Percentiles rank a stretch among this genome's conserved stretches.
phyloP scores from a whole-genome alignment of 2,888 invertebrate species.

The Anthrax anthrax region DNA sequence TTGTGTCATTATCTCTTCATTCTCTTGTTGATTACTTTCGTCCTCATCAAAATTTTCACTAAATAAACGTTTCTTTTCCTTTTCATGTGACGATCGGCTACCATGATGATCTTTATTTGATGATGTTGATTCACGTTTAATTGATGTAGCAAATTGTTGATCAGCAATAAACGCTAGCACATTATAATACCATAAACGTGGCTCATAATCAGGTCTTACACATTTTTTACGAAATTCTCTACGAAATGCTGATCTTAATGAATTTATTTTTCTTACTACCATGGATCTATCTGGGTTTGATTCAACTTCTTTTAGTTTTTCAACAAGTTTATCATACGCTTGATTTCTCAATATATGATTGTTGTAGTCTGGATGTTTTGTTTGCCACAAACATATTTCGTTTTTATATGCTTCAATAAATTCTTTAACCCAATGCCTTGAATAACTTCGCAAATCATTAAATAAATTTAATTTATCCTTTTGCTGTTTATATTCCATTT shows the following conservation, averaged over 20 bases:
- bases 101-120: not conserved
- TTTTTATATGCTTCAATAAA: conserved; percentile 30
- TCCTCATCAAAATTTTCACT: not conserved
- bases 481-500: not conserved
- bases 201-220: conserved; percentile 25
- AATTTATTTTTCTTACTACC: conserved; percentile 33
- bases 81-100: not conserved
- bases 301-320: conserved; percentile 31
- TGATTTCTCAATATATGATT: conserved; percentile 29
- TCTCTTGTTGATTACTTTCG: not conserved
- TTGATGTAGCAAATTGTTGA: conserved; percentile 13
- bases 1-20: not conserved
- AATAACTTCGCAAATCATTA: conserved; percentile 29
- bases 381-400: conserved; percentile 31
- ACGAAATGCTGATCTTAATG: conserved; percentile 29
- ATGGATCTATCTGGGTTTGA: conserved; percentile 30
- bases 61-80: not conserved
- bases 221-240: conserved; percentile 28
- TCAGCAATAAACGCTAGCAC: conserved; percentile 29
- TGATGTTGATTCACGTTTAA: not conserved
- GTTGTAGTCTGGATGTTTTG: conserved; percentile 31
- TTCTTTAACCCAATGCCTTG: conserved; percentile 31
- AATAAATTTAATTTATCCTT: conserved; percentile 18
- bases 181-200: conserved; percentile 31
- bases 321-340: conserved; percentile 30